Evolutionary conservation across 2,888 invertebrate species (phyloP).

Genomic region (Phyllotreta cruciferae): DNA sequence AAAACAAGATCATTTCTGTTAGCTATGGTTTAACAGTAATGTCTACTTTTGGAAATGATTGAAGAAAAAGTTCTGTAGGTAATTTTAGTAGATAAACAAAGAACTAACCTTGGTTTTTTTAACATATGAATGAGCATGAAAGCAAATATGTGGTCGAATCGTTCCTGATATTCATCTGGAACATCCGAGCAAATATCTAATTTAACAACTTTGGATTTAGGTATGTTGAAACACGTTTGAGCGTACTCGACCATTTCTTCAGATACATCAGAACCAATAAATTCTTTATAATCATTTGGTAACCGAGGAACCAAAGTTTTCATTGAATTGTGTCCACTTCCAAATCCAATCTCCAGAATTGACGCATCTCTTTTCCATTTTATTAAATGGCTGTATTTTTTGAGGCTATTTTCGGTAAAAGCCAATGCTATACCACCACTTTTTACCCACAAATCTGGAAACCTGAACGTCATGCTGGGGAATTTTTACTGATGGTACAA

Average conservation of each 20-base stretch:
- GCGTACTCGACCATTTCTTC: slow-evolving; percentile 74
- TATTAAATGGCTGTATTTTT: slow-evolving; percentile 6
- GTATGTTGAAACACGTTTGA: slow-evolving; percentile 60
- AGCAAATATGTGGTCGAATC: slow-evolving; percentile 71
- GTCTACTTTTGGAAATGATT: no score
- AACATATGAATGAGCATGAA: slow-evolving; percentile 80
- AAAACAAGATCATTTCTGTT: not conserved
- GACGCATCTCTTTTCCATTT: slow-evolving; percentile 16
- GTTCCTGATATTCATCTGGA: slow-evolving; percentile 58
- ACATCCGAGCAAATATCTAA: slow-evolving; percentile 65
- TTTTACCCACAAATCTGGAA: no score
- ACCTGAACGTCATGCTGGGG: no score
- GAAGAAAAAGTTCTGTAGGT: no score
- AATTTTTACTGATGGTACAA: no score
- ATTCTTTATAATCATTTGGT: slow-evolving; percentile 60
- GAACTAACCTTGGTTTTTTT: slow-evolving; percentile 68
- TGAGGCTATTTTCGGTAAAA: not conserved
- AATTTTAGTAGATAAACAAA: not conserved
- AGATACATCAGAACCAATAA: slow-evolving; percentile 75
- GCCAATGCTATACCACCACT: no score
- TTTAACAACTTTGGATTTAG: slow-evolving; percentile 59
- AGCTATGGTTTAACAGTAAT: no score
- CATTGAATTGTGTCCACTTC: slow-evolving; percentile 70
- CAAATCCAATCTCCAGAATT: slow-evolving; percentile 69
- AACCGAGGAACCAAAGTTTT: slow-evolving; percentile 64